A percentile compares a stretch with the other conserved stretches of the same genome.
These are phyloP conservation scores for Wasmannia auropunctata DNA, from an alignment of 1,140 invertebrate species.

Conservation along the genomic window DNA sequence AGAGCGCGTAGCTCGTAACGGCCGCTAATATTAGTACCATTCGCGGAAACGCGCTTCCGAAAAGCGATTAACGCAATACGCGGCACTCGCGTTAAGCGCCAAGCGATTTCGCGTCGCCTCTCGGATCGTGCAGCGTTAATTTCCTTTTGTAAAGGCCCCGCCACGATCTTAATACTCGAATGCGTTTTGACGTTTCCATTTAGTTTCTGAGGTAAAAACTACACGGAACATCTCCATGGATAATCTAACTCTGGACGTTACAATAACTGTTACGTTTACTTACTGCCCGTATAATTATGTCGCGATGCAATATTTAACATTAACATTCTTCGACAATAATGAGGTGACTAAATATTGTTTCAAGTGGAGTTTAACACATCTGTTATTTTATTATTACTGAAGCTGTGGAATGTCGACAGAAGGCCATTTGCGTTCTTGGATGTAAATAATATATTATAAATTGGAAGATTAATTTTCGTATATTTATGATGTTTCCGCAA, in stretches of 20 bases:
- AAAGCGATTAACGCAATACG: conserved; percentile 58
- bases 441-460: not conserved
- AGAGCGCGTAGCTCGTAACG: conserved; percentile 14
- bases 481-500: not conserved
- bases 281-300: not conserved
- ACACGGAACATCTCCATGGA: not conserved
- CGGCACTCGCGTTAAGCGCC: not conserved
- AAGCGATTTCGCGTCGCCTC: not conserved
- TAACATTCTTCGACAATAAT: not conserved
- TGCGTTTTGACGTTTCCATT: not conserved
- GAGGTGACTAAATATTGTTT: not conserved
- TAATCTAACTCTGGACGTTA: not conserved
- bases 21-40: conserved; percentile 66
- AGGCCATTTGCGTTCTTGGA: not conserved
- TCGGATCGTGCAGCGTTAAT: not conserved
- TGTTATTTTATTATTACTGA: not conserved
- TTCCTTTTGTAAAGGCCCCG: not conserved
- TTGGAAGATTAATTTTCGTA: not conserved
- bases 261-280: not conserved
- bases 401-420: not conserved
- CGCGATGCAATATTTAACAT: not conserved
- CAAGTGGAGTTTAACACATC: not conserved
- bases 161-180: not conserved
- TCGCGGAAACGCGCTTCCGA: conserved; percentile 63
- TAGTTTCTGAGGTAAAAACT: not conserved